Percentiles rank a stretch among this genome's conserved stretches.
Conservation (phyloP, 1,140 invertebrate genomes). For the Aphelinus atriplicis region DNA sequence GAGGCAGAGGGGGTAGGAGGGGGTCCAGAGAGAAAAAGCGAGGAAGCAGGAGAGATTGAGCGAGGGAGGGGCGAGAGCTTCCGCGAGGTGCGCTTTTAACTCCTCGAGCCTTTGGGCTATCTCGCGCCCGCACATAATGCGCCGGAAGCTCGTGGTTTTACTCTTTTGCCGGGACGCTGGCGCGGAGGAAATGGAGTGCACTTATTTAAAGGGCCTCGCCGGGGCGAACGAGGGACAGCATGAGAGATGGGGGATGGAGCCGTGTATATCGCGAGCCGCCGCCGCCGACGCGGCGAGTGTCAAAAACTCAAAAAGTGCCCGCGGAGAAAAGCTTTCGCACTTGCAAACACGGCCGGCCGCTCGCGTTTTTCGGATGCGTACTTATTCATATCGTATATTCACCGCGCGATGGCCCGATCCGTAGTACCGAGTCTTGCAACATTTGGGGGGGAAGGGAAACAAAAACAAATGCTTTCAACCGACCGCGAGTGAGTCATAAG, state of each 20-base stretch:
- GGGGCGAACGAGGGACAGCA: neutral
- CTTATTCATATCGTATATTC: no score
- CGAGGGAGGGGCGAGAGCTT: neutral
- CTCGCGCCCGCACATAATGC: slow-evolving; percentile 28
- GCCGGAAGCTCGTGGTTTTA: slow-evolving; percentile 31
- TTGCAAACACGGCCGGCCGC: no score
- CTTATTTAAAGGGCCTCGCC: slow-evolving; percentile 26
- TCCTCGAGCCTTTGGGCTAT: slow-evolving; percentile 19
- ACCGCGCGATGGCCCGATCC: no score
- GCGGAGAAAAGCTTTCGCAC: neutral
- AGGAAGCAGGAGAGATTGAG: neutral
- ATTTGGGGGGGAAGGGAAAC: no score
- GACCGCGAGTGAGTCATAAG: no score
- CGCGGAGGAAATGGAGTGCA: slow-evolving; percentile 30
- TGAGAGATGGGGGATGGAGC: neutral
- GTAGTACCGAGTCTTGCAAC: no score
- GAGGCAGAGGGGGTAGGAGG: neutral
- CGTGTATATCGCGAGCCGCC: neutral
- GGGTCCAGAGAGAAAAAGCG: no score
- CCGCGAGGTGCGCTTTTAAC: slow-evolving; percentile 22
- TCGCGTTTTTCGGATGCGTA: no score
- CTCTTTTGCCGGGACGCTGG: slow-evolving; percentile 2
- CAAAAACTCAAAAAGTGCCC: neutral
- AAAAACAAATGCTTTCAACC: no score
- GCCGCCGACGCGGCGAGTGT: neutral